Evolutionary conservation across 2,888 invertebrate genomes (phyloP), one percentile per base, ranked within the genome.

Genomic region (Aromia moschata): DNA sequence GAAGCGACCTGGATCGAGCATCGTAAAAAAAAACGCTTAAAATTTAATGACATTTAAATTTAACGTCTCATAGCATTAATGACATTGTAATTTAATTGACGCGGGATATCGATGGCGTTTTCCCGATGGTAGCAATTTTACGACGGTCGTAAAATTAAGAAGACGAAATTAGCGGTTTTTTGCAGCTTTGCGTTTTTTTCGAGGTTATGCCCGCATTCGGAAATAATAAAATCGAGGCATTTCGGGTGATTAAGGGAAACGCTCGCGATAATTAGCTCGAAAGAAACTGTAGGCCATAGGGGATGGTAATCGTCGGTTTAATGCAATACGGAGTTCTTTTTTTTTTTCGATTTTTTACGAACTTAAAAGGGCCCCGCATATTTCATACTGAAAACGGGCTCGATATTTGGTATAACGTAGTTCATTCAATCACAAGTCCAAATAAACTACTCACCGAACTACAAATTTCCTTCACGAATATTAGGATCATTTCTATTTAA

Each of bases 201-300:
- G 41, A 45, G 41, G 12, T n/a, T n/a, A 47, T 38, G 45, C n/a
- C 33, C 45, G 49, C 40, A 56, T 60, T 57, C 36, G 16, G 70
- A 70, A 70, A 69, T 70, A 67, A 69, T 70, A 64, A 58, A 53
- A 46, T 45, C 68, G 11, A 36, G 33, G 11, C 37, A 47, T 37
- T 47, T 37, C 18, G 30, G 11, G 15, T 4, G 9, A 5, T 25
- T n/a, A n/a, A n/a, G n/a, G n/a, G n/a, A n/a, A n/a, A n/a, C n/a
- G n/a, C n/a, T n/a, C n/a, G n/a, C n/a, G n/a, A n/a, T n/a, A n/a
- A n/a, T n/a, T n/a, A n/a, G n/a, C n/a, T n/a, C n/a, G n/a, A n/a
- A n/a, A n/a, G n/a, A n/a, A n/a, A n/a, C n/a, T n/a, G n/a, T n/a
- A n/a, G n/a, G n/a, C n/a, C n/a, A n/a, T n/a, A n/a, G n/a, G n/a